phyloP scores from a whole-genome alignment of 1,140 invertebrate species.

The Brachionus plicatilis region DNA sequence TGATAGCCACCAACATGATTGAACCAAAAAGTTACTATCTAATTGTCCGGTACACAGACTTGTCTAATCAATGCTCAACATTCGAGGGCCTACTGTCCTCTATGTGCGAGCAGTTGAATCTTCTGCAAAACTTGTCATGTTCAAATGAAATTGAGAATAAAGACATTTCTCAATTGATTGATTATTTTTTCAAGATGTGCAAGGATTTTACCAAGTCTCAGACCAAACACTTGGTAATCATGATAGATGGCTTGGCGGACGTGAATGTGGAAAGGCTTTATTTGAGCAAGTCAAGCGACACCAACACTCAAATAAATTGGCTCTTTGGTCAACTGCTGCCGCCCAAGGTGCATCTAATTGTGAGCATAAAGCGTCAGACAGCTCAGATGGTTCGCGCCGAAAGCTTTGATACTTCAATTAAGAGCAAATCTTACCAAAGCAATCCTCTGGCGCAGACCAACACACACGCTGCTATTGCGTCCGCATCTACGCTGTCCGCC shows the following conservation, averaged over 20 bases:
- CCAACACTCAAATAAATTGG: constrained; percentile 37
- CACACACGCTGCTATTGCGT: not conserved
- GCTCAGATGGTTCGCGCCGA: not conserved
- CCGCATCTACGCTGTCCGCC: not conserved
- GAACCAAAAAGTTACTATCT: not conserved
- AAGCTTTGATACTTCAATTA: not conserved
- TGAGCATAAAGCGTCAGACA: not conserved
- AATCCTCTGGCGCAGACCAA: not conserved
- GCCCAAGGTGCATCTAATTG: constrained; percentile 25
- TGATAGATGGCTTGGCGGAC: not conserved
- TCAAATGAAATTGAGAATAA: constrained; percentile 15
- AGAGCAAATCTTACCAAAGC: not conserved
- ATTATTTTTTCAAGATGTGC: constrained; percentile 22
- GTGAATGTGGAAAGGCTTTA: not conserved
- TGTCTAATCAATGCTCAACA: constrained; percentile 32
- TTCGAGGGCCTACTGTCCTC: constrained; percentile 27
- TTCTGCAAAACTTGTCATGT: not conserved
- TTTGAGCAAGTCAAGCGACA: not conserved
- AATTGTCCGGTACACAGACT: not conserved
- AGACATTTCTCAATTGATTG: not conserved
- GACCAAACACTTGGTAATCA: not conserved
- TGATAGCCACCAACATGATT: not conserved
- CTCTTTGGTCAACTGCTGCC: constrained; percentile 6
- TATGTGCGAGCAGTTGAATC: not conserved
- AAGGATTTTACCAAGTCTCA: not conserved